Percentiles rank a stretch among this genome's conserved stretches.
Evolutionary conservation across 2,797 vertebrate genomes (phyloP).

Genomic region (Salmo trutta): DNA sequence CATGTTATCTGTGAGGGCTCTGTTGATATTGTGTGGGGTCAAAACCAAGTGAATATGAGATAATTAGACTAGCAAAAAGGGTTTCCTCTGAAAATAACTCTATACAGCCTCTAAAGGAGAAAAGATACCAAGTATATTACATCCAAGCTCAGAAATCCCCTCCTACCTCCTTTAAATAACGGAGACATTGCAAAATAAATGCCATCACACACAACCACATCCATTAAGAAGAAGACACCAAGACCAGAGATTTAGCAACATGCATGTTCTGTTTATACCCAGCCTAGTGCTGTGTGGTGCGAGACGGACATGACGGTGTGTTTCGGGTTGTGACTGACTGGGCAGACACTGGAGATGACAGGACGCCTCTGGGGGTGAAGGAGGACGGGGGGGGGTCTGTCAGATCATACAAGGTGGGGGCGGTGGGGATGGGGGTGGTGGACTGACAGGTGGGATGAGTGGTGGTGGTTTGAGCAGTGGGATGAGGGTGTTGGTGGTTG

Average conservation of each 20-base stretch:
- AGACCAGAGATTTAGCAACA: constrained; percentile 24
- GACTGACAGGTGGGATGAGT: too few relatives aligned
- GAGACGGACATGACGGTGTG: constrained; percentile 37
- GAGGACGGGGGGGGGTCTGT: not conserved
- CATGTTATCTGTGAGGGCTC: not conserved
- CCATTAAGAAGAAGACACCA: not conserved
- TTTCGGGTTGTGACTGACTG: constrained; percentile 33
- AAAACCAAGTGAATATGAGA: not conserved
- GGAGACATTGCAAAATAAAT: too few relatives aligned
- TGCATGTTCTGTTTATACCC: constrained; percentile 16
- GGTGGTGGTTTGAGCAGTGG: not conserved
- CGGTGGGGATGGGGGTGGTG: not conserved
- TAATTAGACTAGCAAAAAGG: too few relatives aligned
- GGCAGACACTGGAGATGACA: constrained; percentile 32
- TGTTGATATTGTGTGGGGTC: not conserved
- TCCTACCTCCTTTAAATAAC: too few relatives aligned
- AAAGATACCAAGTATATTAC: too few relatives aligned
- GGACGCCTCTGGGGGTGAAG: constrained; percentile 17
- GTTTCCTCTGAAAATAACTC: too few relatives aligned
- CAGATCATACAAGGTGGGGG: not conserved
- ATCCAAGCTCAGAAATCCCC: too few relatives aligned
- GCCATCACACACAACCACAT: too few relatives aligned
- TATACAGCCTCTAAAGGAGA: too few relatives aligned
- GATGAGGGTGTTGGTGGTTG: not conserved
- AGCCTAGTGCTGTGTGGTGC: constrained; percentile 28